These are phyloP conservation scores for Sinodicranocentrus sp. DNA, from an alignment of 2,888 invertebrate genomes.

Conservation along the genomic window DNA sequence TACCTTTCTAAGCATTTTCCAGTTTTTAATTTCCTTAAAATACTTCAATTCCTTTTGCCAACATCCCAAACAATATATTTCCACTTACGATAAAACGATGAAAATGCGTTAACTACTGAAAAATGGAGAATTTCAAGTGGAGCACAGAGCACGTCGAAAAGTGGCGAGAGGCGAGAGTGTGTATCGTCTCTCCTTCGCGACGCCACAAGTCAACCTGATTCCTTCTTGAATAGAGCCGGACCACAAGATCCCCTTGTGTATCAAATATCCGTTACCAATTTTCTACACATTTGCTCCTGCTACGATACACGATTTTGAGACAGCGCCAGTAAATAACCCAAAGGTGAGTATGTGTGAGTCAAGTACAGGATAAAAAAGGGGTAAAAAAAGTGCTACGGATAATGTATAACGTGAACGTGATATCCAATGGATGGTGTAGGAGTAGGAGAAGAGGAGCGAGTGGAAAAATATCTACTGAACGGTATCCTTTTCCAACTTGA, in stretches of 20 bases:
- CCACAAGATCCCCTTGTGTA: slow-evolving; percentile 55
- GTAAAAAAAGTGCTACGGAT: no score
- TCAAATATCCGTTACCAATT: slow-evolving; percentile 36
- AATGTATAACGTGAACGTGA: no score
- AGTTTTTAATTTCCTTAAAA: no score
- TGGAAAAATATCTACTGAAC: no score
- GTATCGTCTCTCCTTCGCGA: slow-evolving; percentile 74
- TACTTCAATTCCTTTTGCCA: no score
- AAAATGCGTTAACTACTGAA: slow-evolving; percentile 45
- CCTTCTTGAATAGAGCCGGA: slow-evolving; percentile 50
- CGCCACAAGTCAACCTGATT: slow-evolving; percentile 74
- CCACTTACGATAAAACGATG: slow-evolving; percentile 4
- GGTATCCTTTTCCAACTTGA: no score
- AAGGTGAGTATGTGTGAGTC: not conserved
- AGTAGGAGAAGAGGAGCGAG: no score
- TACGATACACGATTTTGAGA: slow-evolving; percentile 23
- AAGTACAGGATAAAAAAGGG: no score
- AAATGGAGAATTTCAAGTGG: slow-evolving; percentile 43
- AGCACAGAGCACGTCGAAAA: slow-evolving; percentile 72
- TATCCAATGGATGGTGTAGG: no score
- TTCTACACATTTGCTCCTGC: not conserved
- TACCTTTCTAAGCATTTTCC: not conserved
- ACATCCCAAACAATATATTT: no score
- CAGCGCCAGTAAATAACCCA: slow-evolving; percentile 21
- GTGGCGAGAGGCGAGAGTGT: slow-evolving; percentile 72